These are phyloP conservation scores for Pachymerium ferrugineum DNA, from an alignment of 2,888 invertebrate species.

Conservation along the genomic window DNA sequence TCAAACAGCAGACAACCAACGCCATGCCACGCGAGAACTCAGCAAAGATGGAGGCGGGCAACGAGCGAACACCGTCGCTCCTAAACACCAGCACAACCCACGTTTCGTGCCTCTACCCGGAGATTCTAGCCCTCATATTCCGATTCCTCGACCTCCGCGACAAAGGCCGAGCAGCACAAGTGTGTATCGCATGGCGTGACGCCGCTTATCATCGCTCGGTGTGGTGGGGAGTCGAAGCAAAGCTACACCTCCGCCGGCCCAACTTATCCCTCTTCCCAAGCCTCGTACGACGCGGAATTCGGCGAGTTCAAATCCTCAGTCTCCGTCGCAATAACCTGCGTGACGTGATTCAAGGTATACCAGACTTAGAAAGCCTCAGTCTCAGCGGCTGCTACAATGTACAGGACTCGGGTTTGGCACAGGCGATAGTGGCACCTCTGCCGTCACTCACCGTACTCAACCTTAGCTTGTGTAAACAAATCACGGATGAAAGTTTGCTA, in stretches of 20 bases:
- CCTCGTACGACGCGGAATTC: constrained; percentile 78
- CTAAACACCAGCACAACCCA: constrained; percentile 51
- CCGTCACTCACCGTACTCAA: constrained; percentile 74
- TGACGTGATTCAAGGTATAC: constrained; percentile 78
- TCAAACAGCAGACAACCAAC: neutral
- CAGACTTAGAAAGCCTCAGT: constrained; percentile 79
- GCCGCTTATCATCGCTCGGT: constrained; percentile 87
- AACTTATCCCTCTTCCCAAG: constrained; percentile 79
- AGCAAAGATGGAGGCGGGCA: neutral
- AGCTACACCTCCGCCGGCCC: constrained; percentile 72
- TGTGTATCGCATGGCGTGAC: constrained; percentile 75
- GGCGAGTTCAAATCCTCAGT: constrained; percentile 81
- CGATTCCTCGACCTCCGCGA: constrained; percentile 80
- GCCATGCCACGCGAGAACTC: neutral
- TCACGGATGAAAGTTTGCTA: constrained; percentile 82
- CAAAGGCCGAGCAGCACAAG: constrained; percentile 83
- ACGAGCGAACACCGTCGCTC: neutral
- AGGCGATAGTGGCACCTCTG: constrained; percentile 69
- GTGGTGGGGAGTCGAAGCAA: constrained; percentile 60
- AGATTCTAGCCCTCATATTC: constrained; percentile 86
- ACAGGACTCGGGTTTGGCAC: constrained; percentile 74
- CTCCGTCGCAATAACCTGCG: constrained; percentile 71
- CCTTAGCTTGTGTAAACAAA: constrained; percentile 87
- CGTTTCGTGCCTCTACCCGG: constrained; percentile 84
- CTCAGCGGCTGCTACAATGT: constrained; percentile 91